phyloP scores from a whole-genome alignment of 1,140 invertebrate genomes.

The Phthorimaea operculella region DNA sequence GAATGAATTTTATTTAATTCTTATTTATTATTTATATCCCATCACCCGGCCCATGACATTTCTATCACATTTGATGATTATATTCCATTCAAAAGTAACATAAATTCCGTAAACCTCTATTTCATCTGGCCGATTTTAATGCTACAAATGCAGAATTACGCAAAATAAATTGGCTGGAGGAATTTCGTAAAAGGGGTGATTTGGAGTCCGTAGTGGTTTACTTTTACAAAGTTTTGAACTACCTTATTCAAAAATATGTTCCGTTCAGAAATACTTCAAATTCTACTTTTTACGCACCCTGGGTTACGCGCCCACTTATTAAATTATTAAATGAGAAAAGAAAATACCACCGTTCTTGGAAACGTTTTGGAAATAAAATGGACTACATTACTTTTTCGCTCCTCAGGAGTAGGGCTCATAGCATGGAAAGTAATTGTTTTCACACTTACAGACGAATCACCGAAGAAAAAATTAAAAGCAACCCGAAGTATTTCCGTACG shows the following conservation, averaged over 20 bases:
- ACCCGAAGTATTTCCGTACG: not conserved
- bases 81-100: too few species aligned
- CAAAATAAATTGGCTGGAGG: not conserved
- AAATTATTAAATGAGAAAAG: slow-evolving; percentile 1
- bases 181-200: too few species aligned
- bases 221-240: too few species aligned
- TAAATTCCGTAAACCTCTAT: slow-evolving; percentile 11
- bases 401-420: not conserved
- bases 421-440: not conserved
- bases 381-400: not conserved
- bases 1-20: too few species aligned
- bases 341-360: not conserved
- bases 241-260: too few species aligned
- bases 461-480: not conserved
- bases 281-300: not conserved
- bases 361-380: not conserved
- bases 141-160: not conserved
- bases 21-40: too few species aligned
- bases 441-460: not conserved
- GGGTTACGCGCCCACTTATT: not conserved
- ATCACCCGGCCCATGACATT: too few species aligned
- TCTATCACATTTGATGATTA: too few species aligned
- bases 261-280: too few species aligned
- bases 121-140: slow-evolving; percentile 7
- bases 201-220: not conserved